phyloP scores from a whole-genome alignment of 2,888 invertebrate genomes.

The Tridacna gigas region DNA sequence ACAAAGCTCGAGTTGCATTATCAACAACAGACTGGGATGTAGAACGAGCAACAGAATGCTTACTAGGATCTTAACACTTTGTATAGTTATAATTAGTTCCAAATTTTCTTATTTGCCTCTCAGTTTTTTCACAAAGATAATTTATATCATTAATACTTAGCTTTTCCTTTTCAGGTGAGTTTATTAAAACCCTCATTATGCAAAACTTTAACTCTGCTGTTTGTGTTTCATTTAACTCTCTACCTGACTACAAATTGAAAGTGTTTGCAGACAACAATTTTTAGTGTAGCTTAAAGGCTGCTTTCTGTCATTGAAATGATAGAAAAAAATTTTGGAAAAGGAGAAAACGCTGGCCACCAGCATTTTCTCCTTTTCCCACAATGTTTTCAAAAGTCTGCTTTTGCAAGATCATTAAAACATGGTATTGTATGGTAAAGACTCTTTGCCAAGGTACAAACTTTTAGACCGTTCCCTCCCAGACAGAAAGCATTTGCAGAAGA shows the following conservation, averaged over 20 bases:
- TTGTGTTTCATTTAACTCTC: background rate
- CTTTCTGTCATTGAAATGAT: no score
- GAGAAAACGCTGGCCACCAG: background rate
- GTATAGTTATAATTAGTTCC: background rate
- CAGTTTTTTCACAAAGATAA: background rate
- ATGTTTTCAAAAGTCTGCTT: background rate
- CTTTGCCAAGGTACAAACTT: no score
- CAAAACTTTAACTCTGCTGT: conserved; percentile 6
- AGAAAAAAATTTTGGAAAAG: background rate
- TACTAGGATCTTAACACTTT: conserved; percentile 89
- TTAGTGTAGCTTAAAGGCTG: no score
- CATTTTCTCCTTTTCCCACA: background rate
- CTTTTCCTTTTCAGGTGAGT: background rate
- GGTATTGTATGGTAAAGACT: no score
- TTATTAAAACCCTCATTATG: background rate
- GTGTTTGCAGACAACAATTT: no score
- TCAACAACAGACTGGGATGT: conserved; percentile 97
- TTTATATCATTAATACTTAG: background rate
- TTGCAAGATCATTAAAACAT: background rate
- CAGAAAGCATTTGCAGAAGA: no score
- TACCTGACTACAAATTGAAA: no score
- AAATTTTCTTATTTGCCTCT: background rate
- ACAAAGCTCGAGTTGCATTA: conserved; percentile 94
- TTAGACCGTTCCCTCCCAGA: no score
- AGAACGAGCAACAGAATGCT: conserved; percentile 95